A percentile compares a stretch with the other conserved stretches of the same genome.
Conservation (phyloP, 1,140 invertebrate species). For the Anastatus disparis region DNA sequence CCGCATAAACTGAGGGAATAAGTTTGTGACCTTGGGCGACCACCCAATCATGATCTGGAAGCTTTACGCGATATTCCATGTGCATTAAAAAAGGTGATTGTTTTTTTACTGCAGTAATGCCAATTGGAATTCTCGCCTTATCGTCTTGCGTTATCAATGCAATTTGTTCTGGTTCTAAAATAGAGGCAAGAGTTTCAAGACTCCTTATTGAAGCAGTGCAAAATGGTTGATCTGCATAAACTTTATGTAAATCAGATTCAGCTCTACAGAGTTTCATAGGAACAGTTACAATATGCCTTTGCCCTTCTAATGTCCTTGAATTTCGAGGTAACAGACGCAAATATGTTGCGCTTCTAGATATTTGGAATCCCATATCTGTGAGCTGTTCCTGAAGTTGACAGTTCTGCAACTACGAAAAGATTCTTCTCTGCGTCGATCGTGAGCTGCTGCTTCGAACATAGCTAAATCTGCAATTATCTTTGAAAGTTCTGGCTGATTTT, state of each 20-base stretch:
- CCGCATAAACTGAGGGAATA: no score
- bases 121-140: no score
- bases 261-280: constrained; percentile 10
- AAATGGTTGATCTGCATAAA: constrained; percentile 16
- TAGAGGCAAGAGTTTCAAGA: constrained; percentile 37
- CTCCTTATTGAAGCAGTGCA: constrained; percentile 3
- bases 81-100: no score
- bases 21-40: no score
- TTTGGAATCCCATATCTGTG: constrained; percentile 17
- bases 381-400: constrained; percentile 33
- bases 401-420: constrained; percentile 33
- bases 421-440: constrained; percentile 39
- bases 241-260: constrained; percentile 15
- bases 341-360: constrained; percentile 15
- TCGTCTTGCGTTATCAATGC: no score
- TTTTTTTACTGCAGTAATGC: no score
- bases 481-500: constrained; percentile 32
- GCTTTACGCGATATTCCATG: no score
- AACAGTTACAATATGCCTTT: constrained; percentile 19
- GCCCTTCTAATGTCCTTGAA: constrained; percentile 13
- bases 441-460: constrained; percentile 35
- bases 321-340: constrained; percentile 25
- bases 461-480: constrained; percentile 40
- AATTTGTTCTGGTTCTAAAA: constrained; percentile 47
- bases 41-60: no score